These are phyloP conservation scores for Vireo altiloquus DNA, from an alignment of 2,113 vertebrate genomes.

Conservation along the genomic window DNA sequence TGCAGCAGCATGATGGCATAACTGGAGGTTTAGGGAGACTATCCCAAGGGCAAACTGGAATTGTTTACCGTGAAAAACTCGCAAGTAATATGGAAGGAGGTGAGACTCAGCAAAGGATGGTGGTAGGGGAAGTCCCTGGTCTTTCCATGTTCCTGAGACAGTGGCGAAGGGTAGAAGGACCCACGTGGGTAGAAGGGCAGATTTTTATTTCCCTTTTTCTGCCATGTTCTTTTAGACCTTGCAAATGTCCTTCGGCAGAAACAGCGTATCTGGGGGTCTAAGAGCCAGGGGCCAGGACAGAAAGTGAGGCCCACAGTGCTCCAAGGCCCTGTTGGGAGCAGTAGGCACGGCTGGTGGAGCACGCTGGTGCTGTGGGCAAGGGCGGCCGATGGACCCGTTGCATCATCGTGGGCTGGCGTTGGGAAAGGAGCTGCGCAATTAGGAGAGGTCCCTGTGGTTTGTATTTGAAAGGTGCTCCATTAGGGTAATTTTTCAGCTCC, in stretches of 20 bases:
- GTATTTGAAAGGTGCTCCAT: neutral
- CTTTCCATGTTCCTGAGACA: neutral
- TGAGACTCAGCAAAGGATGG: neutral
- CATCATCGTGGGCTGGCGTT: neutral
- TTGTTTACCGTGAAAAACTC: neutral
- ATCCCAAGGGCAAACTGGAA: neutral
- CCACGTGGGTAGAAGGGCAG: neutral
- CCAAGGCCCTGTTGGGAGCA: rapidly evolving
- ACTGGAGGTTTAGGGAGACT: neutral
- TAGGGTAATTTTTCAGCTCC: neutral
- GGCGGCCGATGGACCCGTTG: neutral
- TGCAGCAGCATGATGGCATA: rapidly evolving
- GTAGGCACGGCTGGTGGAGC: rapidly evolving
- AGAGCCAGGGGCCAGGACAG: neutral
- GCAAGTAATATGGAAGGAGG: neutral
- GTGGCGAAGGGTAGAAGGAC: neutral
- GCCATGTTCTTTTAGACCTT: neutral
- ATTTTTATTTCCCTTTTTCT: neutral
- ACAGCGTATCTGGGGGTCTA: rapidly evolving
- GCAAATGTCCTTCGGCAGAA: rapidly evolving
- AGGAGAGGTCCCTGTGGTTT: neutral
- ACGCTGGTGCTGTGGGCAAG: rapidly evolving
- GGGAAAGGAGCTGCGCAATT: neutral
- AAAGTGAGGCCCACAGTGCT: rapidly evolving
- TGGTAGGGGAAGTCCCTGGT: neutral